Base-by-base conservation (phyloP, 2,113 vertebrate genomes). In the Nothocercus nigrocapillus region DNA sequence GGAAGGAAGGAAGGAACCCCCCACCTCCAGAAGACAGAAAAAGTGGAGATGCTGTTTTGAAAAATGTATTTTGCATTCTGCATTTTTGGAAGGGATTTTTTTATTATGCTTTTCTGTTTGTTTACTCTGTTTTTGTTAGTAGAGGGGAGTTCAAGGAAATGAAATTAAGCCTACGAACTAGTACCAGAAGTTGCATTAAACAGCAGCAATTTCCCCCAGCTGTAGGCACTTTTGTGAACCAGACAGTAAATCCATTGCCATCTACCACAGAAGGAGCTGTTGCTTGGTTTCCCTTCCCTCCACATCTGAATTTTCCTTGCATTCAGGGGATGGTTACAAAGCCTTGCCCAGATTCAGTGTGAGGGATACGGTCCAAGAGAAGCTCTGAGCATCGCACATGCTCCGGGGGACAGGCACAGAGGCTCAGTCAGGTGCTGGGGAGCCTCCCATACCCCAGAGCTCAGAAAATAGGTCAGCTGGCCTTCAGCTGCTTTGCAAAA, bases 401-500 rank as follows among this genome's bases (percentile, higher is more conserved):
- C 91, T 88, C 89, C 86, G 79, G 66, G 74, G 74, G 61, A 76
- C 85, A 89, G 53, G 62, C 91, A 96, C 94, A 96, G 94, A 94
- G 89, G 86, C 75, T 44, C 10, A 9, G 38, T 96, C 96, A 92
- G 91, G 86, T 93, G 94, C 83, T 92, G 58, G 49, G 49, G 47
- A 94, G 66, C 25, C 66, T 87, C 69, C 74, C 75, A 38, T 61
- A 7, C 56, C 61, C 38, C 42, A 44, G 83, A 86, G 68, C 77
- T 75, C 58, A 27, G 77, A 94, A 96, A 95, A 93, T 87, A 92
- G 96, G 94, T 95, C 96, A 94, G 62, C 83, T 81, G 74, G 81
- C 81, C 81, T 89, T 86, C 76, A 93, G 54, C 76, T 68, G 72
- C 80, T 83, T 85, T 74, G n/a, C 20, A 27, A 63, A 77, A 67